Evolutionary conservation across 2,113 vertebrate species (phyloP).

Genomic region (Phocoena sinus): DNA sequence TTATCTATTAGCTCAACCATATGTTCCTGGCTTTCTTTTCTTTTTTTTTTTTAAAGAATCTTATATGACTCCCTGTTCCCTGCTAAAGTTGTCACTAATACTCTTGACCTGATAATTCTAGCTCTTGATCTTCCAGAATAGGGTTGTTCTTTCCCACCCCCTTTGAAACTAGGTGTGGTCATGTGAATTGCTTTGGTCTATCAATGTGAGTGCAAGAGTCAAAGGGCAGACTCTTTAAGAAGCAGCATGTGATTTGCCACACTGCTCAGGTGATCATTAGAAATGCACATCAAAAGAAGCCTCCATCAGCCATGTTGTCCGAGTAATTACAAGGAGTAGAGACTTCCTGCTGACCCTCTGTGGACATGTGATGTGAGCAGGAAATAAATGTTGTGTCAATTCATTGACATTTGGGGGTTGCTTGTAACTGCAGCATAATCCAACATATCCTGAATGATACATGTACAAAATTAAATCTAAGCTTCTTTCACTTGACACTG

Average conservation of each 20-base stretch:
- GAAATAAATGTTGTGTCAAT: neutral
- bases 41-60: neutral
- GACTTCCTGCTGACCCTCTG: neutral
- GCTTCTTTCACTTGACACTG: neutral
- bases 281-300: neutral
- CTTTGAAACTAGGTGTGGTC: neutral
- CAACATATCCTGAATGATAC: neutral
- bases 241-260: neutral
- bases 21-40: neutral
- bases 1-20: slow-evolving; percentile 44
- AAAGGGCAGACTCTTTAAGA: neutral
- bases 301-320: neutral
- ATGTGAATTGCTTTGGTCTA: neutral
- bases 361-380: neutral
- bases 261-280: neutral
- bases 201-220: neutral
- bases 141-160: neutral
- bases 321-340: neutral
- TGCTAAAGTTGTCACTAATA: neutral
- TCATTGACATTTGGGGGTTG: neutral
- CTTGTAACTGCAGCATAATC: neutral
- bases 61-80: neutral
- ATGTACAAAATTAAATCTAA: neutral
- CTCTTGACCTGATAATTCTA: neutral
- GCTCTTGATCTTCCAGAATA: slow-evolving; percentile 13